Evolutionary conservation across 1,140 invertebrate species (phyloP).

Genomic region (Cydia splendana): DNA sequence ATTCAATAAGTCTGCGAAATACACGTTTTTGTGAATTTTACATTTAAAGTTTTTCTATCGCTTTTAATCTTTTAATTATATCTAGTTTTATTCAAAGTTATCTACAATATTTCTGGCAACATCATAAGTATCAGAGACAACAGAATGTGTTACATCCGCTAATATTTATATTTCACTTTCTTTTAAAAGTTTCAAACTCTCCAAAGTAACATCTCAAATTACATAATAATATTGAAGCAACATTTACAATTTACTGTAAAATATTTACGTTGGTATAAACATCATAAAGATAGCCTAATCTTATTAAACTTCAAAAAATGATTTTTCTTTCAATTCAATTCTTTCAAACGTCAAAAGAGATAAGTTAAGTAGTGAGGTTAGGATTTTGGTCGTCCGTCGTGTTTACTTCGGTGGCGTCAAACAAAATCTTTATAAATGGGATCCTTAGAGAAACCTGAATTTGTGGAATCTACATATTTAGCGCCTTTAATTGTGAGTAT

Average conservation of each 20-base stretch:
- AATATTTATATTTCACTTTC: neutral
- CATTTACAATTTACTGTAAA: neutral
- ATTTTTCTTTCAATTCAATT: neutral
- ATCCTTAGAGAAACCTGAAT: constrained; percentile 33
- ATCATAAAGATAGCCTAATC: neutral
- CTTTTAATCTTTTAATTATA: neutral
- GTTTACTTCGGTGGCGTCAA: neutral
- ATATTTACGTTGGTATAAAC: neutral
- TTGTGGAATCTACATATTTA: constrained; percentile 43
- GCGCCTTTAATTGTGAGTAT: constrained; percentile 33
- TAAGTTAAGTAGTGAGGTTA: neutral
- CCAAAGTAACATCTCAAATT: neutral
- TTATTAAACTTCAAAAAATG: neutral
- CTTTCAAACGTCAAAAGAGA: neutral
- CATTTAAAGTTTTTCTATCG: too few species aligned
- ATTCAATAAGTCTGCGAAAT: too few species aligned
- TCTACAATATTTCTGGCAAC: neutral
- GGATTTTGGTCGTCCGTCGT: neutral
- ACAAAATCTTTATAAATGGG: constrained; percentile 40
- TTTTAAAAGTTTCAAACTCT: neutral
- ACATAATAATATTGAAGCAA: neutral
- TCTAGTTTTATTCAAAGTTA: too few species aligned
- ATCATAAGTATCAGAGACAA: neutral
- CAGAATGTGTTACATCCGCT: neutral
- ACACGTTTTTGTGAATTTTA: too few species aligned